These are phyloP conservation scores for Apamea crenata DNA, from an alignment of 2,888 invertebrate genomes.

Conservation along the genomic window DNA sequence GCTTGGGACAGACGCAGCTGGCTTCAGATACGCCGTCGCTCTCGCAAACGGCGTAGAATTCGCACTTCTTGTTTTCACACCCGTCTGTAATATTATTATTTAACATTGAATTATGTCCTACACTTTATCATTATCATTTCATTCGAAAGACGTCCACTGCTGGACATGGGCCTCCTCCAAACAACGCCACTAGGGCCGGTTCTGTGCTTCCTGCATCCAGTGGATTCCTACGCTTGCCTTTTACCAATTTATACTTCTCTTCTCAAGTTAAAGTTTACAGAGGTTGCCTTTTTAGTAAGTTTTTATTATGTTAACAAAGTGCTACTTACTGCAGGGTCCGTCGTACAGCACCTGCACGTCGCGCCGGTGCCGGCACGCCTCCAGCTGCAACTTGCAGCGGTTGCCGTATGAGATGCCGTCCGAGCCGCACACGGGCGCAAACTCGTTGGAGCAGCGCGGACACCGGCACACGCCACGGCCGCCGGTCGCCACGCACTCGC, in stretches of 20 bases:
- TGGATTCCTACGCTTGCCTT: neutral
- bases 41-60: constrained; percentile 94
- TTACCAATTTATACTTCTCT: neutral
- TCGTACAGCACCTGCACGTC: constrained; percentile 94
- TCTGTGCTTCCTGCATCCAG: neutral
- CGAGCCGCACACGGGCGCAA: constrained; percentile 95
- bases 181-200: neutral
- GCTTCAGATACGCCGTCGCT: constrained; percentile 91
- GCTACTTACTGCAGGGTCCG: constrained; percentile 96
- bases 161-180: neutral
- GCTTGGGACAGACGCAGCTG: constrained; percentile 91
- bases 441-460: constrained; percentile 95
- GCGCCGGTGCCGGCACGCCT: constrained; percentile 94
- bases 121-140: neutral
- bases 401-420: constrained; percentile 96
- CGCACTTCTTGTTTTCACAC: constrained; percentile 95
- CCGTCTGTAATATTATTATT: constrained; percentile 90
- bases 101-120: neutral
- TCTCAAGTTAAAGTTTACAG: neutral
- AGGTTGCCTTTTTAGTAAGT: neutral
- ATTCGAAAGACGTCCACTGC: neutral
- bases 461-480: constrained; percentile 95
- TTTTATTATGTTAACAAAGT: neutral
- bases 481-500: constrained; percentile 92
- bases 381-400: constrained; percentile 94